phyloP scores from a whole-genome alignment of 2,113 vertebrate species.

The Sporophila hypoxantha region DNA sequence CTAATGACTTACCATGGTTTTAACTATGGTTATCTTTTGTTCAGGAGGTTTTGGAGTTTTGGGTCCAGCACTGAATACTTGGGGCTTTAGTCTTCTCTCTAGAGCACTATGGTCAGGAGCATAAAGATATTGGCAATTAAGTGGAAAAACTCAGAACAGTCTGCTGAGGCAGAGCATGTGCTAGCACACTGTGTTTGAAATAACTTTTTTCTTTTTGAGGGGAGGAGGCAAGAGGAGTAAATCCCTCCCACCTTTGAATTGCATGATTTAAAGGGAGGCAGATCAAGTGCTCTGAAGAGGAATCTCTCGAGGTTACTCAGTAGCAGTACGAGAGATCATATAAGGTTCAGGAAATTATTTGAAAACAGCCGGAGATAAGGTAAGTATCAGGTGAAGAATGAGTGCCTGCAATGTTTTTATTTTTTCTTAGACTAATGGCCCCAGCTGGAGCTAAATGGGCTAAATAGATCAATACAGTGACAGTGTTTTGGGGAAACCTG shows the following conservation, averaged over 20 bases:
- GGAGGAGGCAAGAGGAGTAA: not conserved
- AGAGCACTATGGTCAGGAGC: not conserved
- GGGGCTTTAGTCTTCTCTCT: not conserved
- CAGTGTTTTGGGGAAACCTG: not conserved
- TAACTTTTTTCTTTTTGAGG: not conserved
- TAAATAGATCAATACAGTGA: not conserved
- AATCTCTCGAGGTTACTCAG: not conserved
- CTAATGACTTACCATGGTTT: not conserved
- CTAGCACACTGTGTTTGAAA: not conserved
- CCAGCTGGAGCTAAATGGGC: not conserved
- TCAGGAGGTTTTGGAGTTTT: not conserved
- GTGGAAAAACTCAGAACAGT: not conserved
- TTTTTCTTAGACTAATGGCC: not conserved
- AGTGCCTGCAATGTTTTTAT: not conserved
- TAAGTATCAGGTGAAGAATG: not conserved
- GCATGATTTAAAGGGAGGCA: not conserved
- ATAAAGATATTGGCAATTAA: not conserved
- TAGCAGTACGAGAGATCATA: not conserved
- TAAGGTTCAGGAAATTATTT: not conserved
- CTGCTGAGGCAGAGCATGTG: not conserved
- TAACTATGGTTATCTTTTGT: not conserved
- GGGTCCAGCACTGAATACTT: not conserved
- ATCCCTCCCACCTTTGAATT: not conserved
- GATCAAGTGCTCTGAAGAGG: not conserved
- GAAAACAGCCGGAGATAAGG: not conserved